Evolutionary conservation across 2,888 invertebrate species (phyloP).

Genomic region (Leptinotarsa juncta): DNA sequence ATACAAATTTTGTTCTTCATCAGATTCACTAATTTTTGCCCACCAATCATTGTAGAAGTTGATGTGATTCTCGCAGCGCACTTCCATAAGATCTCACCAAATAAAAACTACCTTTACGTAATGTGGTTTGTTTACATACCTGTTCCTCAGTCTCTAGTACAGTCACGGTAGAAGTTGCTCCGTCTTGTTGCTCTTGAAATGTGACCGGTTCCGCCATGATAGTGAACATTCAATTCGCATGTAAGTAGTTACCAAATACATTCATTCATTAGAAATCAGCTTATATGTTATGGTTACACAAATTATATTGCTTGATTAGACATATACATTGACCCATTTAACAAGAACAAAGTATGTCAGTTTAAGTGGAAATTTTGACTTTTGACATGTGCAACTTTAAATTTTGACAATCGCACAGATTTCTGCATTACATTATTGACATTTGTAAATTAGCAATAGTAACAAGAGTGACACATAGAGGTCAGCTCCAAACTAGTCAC

Average conservation of each 20-base stretch:
- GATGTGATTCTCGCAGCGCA: neutral
- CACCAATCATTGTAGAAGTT: slow-evolving; percentile 35
- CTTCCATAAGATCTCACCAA: neutral
- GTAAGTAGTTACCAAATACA: slow-evolving; percentile 32
- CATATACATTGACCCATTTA: slow-evolving; percentile 4
- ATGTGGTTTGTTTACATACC: slow-evolving; percentile 54
- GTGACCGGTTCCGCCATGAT: slow-evolving; percentile 55
- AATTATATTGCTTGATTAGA: neutral
- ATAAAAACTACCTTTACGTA: slow-evolving; percentile 39
- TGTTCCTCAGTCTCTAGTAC: slow-evolving; percentile 59
- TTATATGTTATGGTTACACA: slow-evolving; percentile 14
- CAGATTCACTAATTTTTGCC: slow-evolving; percentile 26
- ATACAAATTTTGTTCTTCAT: slow-evolving; percentile 18
- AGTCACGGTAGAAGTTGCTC: slow-evolving; percentile 59
- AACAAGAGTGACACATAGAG: neutral
- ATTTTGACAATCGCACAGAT: neutral
- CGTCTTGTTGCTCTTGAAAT: slow-evolving; percentile 53
- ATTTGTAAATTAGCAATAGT: neutral
- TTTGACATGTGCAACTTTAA: neutral
- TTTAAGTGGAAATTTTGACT: neutral
- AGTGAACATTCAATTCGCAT: slow-evolving; percentile 27
- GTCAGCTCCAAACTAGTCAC: neutral
- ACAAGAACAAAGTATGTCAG: slow-evolving; percentile 3
- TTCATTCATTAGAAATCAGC: neutral
- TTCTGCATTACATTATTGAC: neutral